Evolutionary conservation across 2,888 invertebrate genomes (phyloP), one percentile per base, ranked within the genome.

Genomic region (Fissipunctia ypsillon): DNA sequence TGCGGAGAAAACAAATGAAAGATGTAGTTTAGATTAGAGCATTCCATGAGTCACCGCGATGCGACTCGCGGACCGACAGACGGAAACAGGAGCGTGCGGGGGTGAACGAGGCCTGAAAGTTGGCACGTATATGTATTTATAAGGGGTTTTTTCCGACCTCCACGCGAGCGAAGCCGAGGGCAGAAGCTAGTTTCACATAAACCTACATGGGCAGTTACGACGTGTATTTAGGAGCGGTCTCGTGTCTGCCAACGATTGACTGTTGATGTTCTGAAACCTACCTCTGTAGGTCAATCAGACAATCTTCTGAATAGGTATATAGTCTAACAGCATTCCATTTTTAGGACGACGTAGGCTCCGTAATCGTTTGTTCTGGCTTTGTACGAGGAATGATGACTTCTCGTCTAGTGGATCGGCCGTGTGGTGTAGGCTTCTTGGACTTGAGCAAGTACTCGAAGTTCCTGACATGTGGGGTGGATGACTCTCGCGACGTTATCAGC

Each of bases 391-490:
- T 96, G 85, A 95, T 95, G 95, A 90, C 90, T 5, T 94, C 95
- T 10, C 92, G 92, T 2, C 84, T 95, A 35, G 90, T 95, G 45
- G 95, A 96, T 81, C 91, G 95, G 3, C 95, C 95, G 0, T 95
- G 95, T 80, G 95, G 95, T 12, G 89, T 93, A 0, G 95, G 95
- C 3, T 95, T 93, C 84, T 59, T 95, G 9, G 94, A 96, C 82
- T 79, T 95, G 35, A 80, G 86, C 28, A 79, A 84, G 25, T 94
- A 91, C 77, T 84, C 81, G 61, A 95, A 95, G 85, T 96, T 95
- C 85, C 74, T 96, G n/a, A 94, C 91, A 0, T 96, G 95, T 73
- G 95, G 93, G 2, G 94, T 95, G 10, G 95, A 95, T 61, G 95
- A 94, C 74, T 92, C 95, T 0, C 92, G 95, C 56, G 95, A 95